Percentiles rank a stretch among this genome's conserved stretches.
These are phyloP conservation scores for Willisornis vidua DNA, from an alignment of 2,113 vertebrate genomes.

Conservation along the genomic window DNA sequence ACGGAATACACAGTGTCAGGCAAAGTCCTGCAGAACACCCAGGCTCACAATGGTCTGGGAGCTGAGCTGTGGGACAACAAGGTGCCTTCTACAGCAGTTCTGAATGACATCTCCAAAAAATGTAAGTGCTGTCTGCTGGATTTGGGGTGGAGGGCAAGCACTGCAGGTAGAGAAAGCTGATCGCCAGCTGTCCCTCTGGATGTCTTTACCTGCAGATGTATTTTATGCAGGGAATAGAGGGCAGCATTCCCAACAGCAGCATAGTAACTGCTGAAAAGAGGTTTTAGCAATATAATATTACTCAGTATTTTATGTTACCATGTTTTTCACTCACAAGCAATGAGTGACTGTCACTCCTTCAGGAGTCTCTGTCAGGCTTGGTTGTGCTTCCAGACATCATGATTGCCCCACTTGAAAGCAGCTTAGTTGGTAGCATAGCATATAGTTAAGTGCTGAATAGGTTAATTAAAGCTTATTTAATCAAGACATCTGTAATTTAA, in stretches of 20 bases:
- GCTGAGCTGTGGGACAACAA: constrained; percentile 96
- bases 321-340: not conserved
- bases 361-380: not conserved
- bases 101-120: constrained; percentile 92
- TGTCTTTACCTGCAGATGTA: not conserved
- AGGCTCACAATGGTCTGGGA: constrained; percentile 82
- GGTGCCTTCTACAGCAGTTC: constrained; percentile 80
- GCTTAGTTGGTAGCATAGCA: not conserved
- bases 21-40: constrained; percentile 76
- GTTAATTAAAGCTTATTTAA: not conserved
- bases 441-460: not conserved
- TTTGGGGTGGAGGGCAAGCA: not conserved
- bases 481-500: not conserved
- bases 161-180: not conserved
- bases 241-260: not conserved
- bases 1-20: constrained; percentile 82
- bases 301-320: not conserved
- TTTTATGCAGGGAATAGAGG: not conserved
- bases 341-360: not conserved
- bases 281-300: not conserved
- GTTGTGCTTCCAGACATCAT: not conserved
- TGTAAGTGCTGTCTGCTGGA: constrained; percentile 75
- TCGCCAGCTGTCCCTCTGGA: not conserved
- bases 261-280: not conserved
- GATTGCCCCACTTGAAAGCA: not conserved